Base-by-base conservation (phyloP, 1,140 invertebrate genomes). In the Drosophila pallidifrons region DNA sequence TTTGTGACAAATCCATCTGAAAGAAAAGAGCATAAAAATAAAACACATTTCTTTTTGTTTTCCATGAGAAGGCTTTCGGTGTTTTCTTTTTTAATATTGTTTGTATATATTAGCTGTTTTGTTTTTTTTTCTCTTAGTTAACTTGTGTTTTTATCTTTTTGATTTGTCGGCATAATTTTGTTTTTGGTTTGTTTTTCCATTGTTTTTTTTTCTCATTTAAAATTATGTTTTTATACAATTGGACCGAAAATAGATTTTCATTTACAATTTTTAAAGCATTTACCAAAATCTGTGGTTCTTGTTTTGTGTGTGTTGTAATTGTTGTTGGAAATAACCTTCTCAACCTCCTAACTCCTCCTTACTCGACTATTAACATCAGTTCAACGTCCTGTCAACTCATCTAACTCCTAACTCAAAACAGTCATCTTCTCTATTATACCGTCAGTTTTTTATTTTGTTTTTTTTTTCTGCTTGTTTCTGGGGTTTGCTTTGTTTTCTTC, bases 11-110 rank as follows among this genome's bases (percentile, higher is more conserved):
- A 32, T 6, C 52, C 52, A 55, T 54, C 54, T 41, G 35, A 1
- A 57, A 57, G 38, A 51, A 0, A n/a, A 25, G 1, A 13, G 35
- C 10, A 38, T 38, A 8, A 10, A 73, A 74, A 32, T 20, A 65
- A 69, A 79, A 83, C 49, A 32, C 0, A 43, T 15, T 58, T 47
- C 7, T 49, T 60, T 72, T 55, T 71, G 41, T 72, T 77, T 83
- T 88, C 66, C 77, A 80, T 89, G 83, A 87, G 83, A 87, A 87
- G 83, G 83, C 83, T 89, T 89, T 87, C 85, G 85, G 85, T 87
- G 77, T 87, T 83, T 71, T 77, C 79, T 38, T 77, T 88, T 87
- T 87, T 74, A 87, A 89, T 87, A 81, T 83, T 89, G 85, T 75
- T 66, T 74, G 67, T 77, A 78, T 72, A 86, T 79, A 63, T 63